These are phyloP conservation scores for Paradisaea rubra DNA, from an alignment of 2,113 vertebrate genomes.

Conservation along the genomic window DNA sequence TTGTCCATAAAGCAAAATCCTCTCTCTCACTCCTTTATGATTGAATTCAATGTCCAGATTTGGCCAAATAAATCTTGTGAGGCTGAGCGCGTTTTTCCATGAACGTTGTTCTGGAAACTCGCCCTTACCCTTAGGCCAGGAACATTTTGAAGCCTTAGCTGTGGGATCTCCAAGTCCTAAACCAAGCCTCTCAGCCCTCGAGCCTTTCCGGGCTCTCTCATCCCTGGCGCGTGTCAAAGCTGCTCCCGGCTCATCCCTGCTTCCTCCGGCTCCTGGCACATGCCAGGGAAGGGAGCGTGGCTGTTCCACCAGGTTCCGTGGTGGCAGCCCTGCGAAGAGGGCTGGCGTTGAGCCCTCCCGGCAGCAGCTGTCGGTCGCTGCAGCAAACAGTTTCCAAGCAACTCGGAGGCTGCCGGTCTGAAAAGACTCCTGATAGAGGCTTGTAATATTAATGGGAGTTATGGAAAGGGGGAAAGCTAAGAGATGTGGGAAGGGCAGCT, in stretches of 20 bases:
- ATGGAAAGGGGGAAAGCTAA: background rate
- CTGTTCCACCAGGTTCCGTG: background rate
- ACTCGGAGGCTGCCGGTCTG: conserved; percentile 3
- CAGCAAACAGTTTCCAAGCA: conserved; percentile 63
- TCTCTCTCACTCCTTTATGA: background rate
- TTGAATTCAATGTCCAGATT: background rate
- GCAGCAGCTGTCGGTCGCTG: background rate
- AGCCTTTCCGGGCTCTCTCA: background rate
- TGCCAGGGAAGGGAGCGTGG: background rate
- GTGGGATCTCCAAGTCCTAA: background rate
- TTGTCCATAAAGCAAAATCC: background rate
- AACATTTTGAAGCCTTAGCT: background rate
- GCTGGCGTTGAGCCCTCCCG: background rate
- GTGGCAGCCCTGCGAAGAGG: background rate
- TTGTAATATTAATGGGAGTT: background rate
- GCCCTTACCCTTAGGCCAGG: background rate
- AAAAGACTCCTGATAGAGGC: background rate
- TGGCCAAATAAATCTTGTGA: background rate
- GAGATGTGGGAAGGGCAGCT: background rate
- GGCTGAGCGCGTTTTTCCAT: background rate
- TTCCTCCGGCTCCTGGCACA: background rate
- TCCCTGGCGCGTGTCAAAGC: background rate
- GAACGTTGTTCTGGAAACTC: background rate
- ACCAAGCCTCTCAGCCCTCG: fast-evolving
- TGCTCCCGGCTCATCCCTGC: background rate